phyloP scores from a whole-genome alignment of 2,797 vertebrate genomes.

The Silurus lanzhouensis region DNA sequence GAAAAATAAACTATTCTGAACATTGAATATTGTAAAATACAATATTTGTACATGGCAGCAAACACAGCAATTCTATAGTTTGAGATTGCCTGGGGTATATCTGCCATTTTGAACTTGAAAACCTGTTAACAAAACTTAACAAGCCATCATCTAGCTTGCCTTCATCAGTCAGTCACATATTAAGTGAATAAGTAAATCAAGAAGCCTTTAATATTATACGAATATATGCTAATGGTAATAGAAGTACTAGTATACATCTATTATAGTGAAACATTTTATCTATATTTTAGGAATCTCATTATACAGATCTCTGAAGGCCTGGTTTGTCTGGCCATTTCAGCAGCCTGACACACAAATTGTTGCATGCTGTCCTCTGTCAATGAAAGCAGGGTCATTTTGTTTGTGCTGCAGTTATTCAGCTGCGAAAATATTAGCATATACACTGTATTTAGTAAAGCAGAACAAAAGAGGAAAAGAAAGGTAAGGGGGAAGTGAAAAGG shows the following conservation, averaged over 20 bases:
- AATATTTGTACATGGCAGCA: not conserved
- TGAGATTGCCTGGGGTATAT: not conserved
- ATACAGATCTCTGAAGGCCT: not conserved
- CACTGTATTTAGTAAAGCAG: constrained; percentile 13
- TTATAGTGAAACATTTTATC: not conserved
- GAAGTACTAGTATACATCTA: not conserved
- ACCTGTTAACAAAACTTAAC: not conserved
- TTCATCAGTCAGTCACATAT: not conserved
- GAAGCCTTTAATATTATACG: not conserved
- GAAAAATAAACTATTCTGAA: not conserved
- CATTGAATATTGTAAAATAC: not conserved
- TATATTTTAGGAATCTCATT: not conserved
- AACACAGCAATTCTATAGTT: not conserved
- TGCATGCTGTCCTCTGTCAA: constrained; percentile 14
- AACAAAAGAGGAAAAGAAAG: constrained; percentile 1
- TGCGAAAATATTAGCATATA: constrained; percentile 41
- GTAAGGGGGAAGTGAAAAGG: constrained; percentile 7
- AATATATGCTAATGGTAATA: not conserved
- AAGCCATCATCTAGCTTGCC: not conserved
- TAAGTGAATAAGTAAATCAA: not conserved
- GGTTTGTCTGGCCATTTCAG: not conserved
- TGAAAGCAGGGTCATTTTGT: constrained; percentile 28
- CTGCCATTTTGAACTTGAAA: not conserved
- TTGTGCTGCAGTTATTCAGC: constrained; percentile 37
- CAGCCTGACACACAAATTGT: not conserved